Base-by-base conservation (phyloP, 2,888 invertebrate genomes). In the Phytoseiulus persimilis region DNA sequence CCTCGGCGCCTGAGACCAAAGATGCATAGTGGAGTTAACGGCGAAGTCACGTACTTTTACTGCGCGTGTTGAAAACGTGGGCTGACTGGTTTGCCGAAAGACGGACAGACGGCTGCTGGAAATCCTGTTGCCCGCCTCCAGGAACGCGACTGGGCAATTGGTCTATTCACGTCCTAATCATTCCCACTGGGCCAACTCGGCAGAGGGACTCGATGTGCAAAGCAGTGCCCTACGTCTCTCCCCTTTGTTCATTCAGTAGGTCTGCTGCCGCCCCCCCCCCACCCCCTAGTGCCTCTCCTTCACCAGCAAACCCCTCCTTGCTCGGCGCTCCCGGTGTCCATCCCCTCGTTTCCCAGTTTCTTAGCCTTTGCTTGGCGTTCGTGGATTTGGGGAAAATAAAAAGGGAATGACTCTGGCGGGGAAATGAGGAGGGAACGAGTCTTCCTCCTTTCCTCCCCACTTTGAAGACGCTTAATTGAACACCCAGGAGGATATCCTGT, bases 401-500 rank as follows among this genome's bases (percentile, higher is more conserved):
- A 65, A 65, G 65, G 65, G 65, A 65, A 65, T 65, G 65, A 28
- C 18, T 65, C 65, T 18, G 18, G 65, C 28, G 65, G 65, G 65
- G 65, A 65, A 65, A 65, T 65, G 65, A 65, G 65, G 65, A 65
- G 65, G 28, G 65, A 65, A 65, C 23, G 65, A 65, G 65, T 87
- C 87, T 87, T 84, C 87, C 39, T 33, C 45, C 32, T 32, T 87
- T 87, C 33, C 87, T 87, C 87, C 87, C 39, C 87, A 87, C 28
- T 87, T 87, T 87, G 33, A 87, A 87, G 87, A 87, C 87, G 87
- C 87, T 87, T 87, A 87, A 87, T 87, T 87, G 87, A 87, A 87
- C 45, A 87, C 87, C 87, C 87, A 33, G 39, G 87, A 87, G 87
- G 87, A 87, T 87, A 87, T 45, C 87, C 87, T 87, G 39, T 33